Evolutionary conservation across 2,113 vertebrate species (phyloP), one percentile per base, ranked within the genome.

Genomic region (Nothobranchius kuhntae): DNA sequence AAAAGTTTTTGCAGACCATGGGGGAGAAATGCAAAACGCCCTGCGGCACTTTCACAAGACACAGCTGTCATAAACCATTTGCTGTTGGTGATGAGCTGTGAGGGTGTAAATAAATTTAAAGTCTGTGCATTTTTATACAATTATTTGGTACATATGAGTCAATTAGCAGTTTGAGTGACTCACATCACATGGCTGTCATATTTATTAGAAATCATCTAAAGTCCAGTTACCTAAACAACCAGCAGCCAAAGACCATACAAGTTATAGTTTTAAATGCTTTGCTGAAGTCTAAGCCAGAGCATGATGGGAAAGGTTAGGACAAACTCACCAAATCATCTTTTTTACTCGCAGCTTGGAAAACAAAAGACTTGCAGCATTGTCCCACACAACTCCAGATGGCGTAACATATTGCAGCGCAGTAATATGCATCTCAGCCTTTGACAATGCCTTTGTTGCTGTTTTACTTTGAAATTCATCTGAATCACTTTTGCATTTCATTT

Each of bases 311-410:
- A 54, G 47, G 71, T 68, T 47, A 21, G 48, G 53, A 71, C 46
- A 71, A 79, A 83, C 59, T 68, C 2, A 46, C 9, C 61, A 45
- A 24, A 36, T 74, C 72, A 68, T 75, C 40, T 63, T 64, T 80
- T 83, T 78, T 66, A 73, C 77, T 85, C 26, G 60, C 55, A 75
- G 55, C 61, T 73, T 59, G 53, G 75, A 74, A 84, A 77, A 68
- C 38, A 40, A 68, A 67, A 71, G 75, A 65, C 69, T 79, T 48
- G 50, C 64, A 68, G 74, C 71, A 56, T 75, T 69, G 73, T 68
- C 65, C 69, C 70, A 80, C 87, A 90, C 86, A 86, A 79, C 66
- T 84, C 90, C 90, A 91, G 87, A 90, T 90, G 88, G 87, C 78
- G 61, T 3, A 68, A 45, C 76, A 78, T 71, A 69, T 62, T 77